Evolutionary conservation across 2,888 invertebrate genomes (phyloP), one percentile per base, ranked within the genome.

Genomic region (Eledone cirrhosa): DNA sequence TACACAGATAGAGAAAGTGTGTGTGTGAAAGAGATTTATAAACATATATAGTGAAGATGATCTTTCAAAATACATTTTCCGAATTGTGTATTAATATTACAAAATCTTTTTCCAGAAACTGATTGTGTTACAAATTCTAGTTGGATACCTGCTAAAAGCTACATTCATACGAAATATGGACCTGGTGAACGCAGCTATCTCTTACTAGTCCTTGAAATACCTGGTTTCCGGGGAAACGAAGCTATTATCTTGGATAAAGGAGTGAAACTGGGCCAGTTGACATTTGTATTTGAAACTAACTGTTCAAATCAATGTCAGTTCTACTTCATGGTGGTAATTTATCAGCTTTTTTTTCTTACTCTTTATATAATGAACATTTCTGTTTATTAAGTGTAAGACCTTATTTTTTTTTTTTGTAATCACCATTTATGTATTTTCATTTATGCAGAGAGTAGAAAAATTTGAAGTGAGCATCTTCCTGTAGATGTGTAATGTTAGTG

Each of bases 201-300:
- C 8, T 90, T 92, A 31, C 86, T 93, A 69, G 90, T 91, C 14
- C 83, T 92, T 13, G 87, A 88, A 27, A 89, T 93, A 2, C 89
- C 89, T 48, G 92, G 93, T 22, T 92, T 92, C 85, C 85, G 91
- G 29, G 90, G 90, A 19, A 84, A 88, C 31, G 88, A 89, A 24
- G 89, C 90, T 8, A 85, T 89, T 29, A 85, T 89, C 67, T 90
- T 88, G 82, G 91, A 90, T 3, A 89, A 89, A 79, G 86, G 88
- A 8, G 86, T 89, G 31, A 90, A 90, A 7, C 90, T 93, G 16
- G 92, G 92, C 1, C 87, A 91, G 16, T 84, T 93, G 63, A 90
- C 90, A 1, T 92, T 93, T 83, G 90, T 90, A 27, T 93, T 93
- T 86, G 92, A 93, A 81, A 89, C 92, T n/a, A 84, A 88, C 24